These are phyloP conservation scores for Polyommatus iphigenia DNA, from an alignment of 2,888 invertebrate genomes.

Conservation along the genomic window DNA sequence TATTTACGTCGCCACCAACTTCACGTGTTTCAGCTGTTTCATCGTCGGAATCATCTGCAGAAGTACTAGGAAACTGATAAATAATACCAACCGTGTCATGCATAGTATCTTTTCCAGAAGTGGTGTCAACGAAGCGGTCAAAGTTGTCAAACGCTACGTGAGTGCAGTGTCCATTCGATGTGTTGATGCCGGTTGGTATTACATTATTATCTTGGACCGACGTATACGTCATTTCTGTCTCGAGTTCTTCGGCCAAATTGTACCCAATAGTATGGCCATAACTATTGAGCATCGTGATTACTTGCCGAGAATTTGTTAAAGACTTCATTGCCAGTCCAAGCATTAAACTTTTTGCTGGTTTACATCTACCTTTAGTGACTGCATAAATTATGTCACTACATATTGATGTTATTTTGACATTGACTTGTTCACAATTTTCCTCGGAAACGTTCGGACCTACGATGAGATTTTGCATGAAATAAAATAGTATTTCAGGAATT, in stretches of 20 bases:
- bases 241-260: background rate
- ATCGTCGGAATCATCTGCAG: background rate
- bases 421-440: background rate
- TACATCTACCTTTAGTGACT: background rate
- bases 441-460: background rate
- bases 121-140: background rate
- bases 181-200: no score
- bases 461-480: background rate
- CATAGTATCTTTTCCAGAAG: background rate
- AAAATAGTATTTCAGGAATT: background rate
- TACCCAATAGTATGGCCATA: background rate
- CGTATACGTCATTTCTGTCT: background rate
- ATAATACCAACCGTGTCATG: background rate
- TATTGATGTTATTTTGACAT: background rate
- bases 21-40: background rate
- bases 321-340: background rate
- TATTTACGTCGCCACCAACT: background rate
- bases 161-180: background rate
- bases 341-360: background rate
- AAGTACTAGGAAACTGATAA: background rate
- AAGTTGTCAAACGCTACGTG: background rate
- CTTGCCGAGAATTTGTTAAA: background rate
- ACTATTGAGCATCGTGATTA: background rate
- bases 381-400: background rate
- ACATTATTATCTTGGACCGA: no score